Base-by-base conservation (phyloP, 2,797 vertebrate genomes). In the Meriones psammophilus region DNA sequence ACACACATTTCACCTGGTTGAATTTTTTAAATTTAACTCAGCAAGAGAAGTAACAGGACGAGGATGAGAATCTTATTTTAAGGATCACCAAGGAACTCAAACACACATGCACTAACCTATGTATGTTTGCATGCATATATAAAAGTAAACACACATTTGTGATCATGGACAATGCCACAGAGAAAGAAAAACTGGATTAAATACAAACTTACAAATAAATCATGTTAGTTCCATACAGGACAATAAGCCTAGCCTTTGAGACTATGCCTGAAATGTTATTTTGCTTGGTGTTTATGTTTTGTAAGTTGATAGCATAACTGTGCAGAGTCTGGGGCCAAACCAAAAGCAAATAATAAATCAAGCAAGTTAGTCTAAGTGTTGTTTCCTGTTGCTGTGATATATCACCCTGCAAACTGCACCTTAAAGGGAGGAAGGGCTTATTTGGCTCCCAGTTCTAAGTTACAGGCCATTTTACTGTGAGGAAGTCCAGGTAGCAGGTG, bases 171-270 rank as follows among this genome's bases (percentile, higher is more conserved):
- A 94, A 91, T 62, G 39, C 62, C 46, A n/a, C 46, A 22, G 74
- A 93, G 50, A 56, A 91, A 94, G 93, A 46, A 80, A 92, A 77
- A 3, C 84, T 92, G n/a, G 28, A 28, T 60, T 91, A 85, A 84
- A 66, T 50, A 18, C 2, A 66, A 58, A 84, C 14, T 58, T 58
- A 4, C 56, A 58, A 50, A 42, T 76, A 64, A 88, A 95, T 54
- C 60, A 76, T 54, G 60, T 83, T 87, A 71, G 62, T 93, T 7
- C 30, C 33, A 50, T 71, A 54, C 2, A 92, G 68, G 83, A 92
- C 78, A 89, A 56, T 88, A 66, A 86, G 33, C 78, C 56, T 77
- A 91, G 33, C 20, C 26, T 88, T 88, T 85, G 88, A 62, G 81
- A 78, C 94, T 77, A 88, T 73, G 54, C 13, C 30, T 80, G 64